Base-by-base conservation (phyloP, 2,797 vertebrate species). In the Alcedo atthis region DNA sequence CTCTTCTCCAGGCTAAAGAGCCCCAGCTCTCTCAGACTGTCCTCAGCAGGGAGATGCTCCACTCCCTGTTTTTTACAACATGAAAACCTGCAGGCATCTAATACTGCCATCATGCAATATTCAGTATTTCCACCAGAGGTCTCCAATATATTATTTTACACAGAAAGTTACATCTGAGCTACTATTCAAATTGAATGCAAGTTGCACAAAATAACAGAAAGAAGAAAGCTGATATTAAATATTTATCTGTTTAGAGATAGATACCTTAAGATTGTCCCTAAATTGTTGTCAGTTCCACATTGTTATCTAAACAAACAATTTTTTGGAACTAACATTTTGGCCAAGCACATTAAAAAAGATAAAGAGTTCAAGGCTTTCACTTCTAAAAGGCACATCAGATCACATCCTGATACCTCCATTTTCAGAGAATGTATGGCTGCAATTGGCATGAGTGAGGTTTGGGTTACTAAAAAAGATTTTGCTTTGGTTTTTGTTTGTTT, bases 81-180 rank as follows among this genome's bases (percentile, higher is more conserved):
- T 30, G 17, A 83, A 58, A 69, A 85, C 19, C 28, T 49, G 20
- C 6, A 73, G 18, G 13, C 28, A 62, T 46, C 42, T 37, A 85
- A 61, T 55, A 87, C 9, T 62, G 55, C 11, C 35, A 46, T 63
- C 7, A 6, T 78, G 96, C 70, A 97, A 80, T 96, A 93, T 85
- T 68, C 80, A 91, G 51, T 33, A 30, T 58, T 96, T 94, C 97
- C 98, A 97, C 96, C 95, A 98, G 98, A 96, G 96, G 97, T 97
- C 97, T 95, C 96, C 92, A 91, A 78, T 84, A 92, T 89, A 92
- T 96, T 93, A 92, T 84, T 88, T 94, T 90, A 93, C 74, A 73
- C 26, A 64, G 42, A 91, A 92, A 84, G 10, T 30, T 81, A 78
- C 35, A 55, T 24, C 64, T 84, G 22, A 26, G 20, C 30, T 87